These are phyloP conservation scores for Telmatherina bonti DNA, from an alignment of 2,797 vertebrate genomes.

Conservation along the genomic window DNA sequence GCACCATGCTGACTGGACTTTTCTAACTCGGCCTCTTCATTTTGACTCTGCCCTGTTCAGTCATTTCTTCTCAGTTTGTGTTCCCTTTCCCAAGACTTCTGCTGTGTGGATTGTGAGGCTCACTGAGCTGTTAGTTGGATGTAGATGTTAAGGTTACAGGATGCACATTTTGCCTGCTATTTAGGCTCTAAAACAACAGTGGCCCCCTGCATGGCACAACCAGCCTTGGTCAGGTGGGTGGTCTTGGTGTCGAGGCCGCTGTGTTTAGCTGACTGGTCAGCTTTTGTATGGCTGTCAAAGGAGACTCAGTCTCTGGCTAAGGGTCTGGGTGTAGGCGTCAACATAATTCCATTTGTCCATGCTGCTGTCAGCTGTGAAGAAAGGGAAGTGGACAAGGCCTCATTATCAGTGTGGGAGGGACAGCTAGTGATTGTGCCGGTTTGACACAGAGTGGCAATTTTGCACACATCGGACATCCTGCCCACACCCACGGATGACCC, in stretches of 20 bases:
- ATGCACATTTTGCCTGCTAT: conserved; percentile 22
- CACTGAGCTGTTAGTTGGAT: conserved; percentile 3
- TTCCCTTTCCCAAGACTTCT: conserved; percentile 14
- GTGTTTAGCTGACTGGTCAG: conserved; percentile 68
- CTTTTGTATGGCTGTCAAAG: conserved; percentile 78
- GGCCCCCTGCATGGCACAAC: conserved; percentile 38
- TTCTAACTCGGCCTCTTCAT: conserved; percentile 39
- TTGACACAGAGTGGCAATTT: conserved; percentile 61
- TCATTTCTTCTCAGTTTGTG: conserved; percentile 25
- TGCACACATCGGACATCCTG: conserved; percentile 76
- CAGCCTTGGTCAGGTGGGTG: conserved; percentile 69
- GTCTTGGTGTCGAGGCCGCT: conserved; percentile 57
- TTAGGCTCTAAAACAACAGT: conserved; percentile 48
- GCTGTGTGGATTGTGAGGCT: neutral
- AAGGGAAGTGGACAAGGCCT: conserved; percentile 70
- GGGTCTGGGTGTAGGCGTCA: conserved; percentile 69
- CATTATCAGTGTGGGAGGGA: conserved; percentile 68
- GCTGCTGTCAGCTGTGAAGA: conserved; percentile 77
- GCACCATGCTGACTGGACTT: conserved; percentile 46
- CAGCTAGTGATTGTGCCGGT: conserved; percentile 49
- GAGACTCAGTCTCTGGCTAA: conserved; percentile 56
- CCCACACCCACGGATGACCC: conserved; percentile 65
- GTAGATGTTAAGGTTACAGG: conserved; percentile 19
- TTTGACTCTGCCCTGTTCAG: conserved; percentile 43
- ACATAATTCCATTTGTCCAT: conserved; percentile 77